Base-by-base conservation (phyloP, 2,888 invertebrate species). In the Cecidostiba fungosa region DNA sequence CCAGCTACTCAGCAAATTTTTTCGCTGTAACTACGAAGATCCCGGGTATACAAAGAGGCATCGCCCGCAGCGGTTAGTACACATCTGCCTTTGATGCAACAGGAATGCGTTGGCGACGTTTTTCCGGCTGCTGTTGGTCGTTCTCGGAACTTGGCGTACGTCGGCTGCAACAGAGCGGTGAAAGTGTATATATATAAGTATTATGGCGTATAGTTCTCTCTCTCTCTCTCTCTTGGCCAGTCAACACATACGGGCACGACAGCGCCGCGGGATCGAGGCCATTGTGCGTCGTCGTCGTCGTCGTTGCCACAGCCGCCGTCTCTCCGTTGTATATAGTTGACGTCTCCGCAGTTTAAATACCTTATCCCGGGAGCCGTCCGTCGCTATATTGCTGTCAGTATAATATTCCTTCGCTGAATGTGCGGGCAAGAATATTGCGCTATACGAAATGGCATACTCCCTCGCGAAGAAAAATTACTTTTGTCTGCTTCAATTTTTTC, bases 321-420 rank as follows among this genome's bases (percentile, higher is more conserved):
- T 72, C 72, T 23, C 23, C 54, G 54, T 6, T 23, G 54, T n/a
- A n/a, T 59, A n/a, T 59, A 19, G 72, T 19, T 36, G 72, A 12
- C 32, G 72, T 14, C 72, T 32, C 72, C 39, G 72, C 39, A 72
- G 72, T 72, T 72, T 72, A 39, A 72, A 72, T 72, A 23, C 72
- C 39, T 72, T 39, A 72, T 39, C 19, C 72, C 72, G 72, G 69
- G 66, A 66, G 26, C 66, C 36, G 23, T 72, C 26, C 39, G 39
- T 43, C 72, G 72, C 39, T 66, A 66, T 66, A 66, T 66, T 66
- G 26, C 66, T 72, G 72, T n/a, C n/a, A 14, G 72, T n/a, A n/a
- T 39, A 72, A 43, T 72, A 72, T 72, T 72, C 72, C 72, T 26
- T 66, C 66, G 16, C 66, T 16, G 26, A 29, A 66, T 29, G 66